Conservation (phyloP, 1,140 invertebrate species). For the Drosophila kanapiae region DNA sequence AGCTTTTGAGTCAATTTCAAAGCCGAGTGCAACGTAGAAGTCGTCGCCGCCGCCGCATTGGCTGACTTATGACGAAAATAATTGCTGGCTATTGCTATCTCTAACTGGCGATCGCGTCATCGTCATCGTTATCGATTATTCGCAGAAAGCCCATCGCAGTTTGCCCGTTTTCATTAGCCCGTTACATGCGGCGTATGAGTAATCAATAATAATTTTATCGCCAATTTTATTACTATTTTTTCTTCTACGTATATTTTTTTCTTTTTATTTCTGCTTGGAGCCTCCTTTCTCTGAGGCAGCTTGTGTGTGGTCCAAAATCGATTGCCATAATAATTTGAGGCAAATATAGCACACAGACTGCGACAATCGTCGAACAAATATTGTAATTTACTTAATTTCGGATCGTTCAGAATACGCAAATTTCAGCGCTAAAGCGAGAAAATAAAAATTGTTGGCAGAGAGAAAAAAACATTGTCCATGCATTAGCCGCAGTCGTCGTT, state of each 20-base stretch:
- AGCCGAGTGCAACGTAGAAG: conserved; percentile 45
- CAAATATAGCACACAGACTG: conserved; percentile 67
- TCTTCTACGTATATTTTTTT: conserved; percentile 1
- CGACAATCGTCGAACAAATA: conserved; percentile 69
- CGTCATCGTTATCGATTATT: conserved; percentile 60
- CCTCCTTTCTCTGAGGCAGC: conserved; percentile 17
- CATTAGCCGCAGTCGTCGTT: conserved; percentile 56
- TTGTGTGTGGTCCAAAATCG: conserved; percentile 65
- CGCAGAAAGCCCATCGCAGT: conserved; percentile 65
- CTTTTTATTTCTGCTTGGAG: conserved; percentile 1
- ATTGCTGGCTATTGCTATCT: conserved; percentile 73
- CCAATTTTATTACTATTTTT: conserved; percentile 39
- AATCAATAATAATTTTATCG: conserved; percentile 82
- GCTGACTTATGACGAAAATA: conserved; percentile 84
- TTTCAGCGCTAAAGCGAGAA: conserved; percentile 53
- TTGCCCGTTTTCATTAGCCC: conserved; percentile 54
- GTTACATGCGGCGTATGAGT: conserved; percentile 73
- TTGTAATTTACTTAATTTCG: conserved; percentile 83
- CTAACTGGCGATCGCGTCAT: conserved; percentile 77
- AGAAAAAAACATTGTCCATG: conserved; percentile 71
- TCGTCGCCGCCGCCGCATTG: conserved; percentile 62
- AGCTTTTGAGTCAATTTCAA: conserved; percentile 9
- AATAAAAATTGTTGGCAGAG: conserved; percentile 29
- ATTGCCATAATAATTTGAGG: conserved; percentile 80
- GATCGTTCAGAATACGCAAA: conserved; percentile 74